Evolutionary conservation across 2,113 vertebrate species (phyloP), one percentile per base, ranked within the genome.

Genomic region (Pseudorhombus dupliciocellatus): DNA sequence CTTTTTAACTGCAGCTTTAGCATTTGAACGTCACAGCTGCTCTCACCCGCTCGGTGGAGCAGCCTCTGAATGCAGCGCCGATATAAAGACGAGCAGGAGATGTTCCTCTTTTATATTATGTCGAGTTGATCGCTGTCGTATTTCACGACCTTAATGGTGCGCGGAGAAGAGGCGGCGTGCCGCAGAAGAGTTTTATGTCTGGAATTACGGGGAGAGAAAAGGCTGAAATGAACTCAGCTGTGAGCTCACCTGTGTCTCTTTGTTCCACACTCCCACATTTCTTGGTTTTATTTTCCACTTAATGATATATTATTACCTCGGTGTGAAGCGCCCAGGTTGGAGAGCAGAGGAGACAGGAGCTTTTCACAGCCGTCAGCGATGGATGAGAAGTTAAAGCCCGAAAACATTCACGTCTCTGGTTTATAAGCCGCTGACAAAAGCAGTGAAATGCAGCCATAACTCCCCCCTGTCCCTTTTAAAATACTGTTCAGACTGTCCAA

Each of bases 21-120:
- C 70, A 62, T 81, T 26, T 74, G 61, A 79, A 78, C 4, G 46
- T 22, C 21, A 25, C 62, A 77, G 80, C 80, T 63, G 73, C 61
- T 56, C 26, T 56, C 24, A 2, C 24, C 51, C 20, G 24, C 63
- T 24, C 20, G 44, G 46, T 16, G 15, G 22, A 14, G 48, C 14
- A 0, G 28, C 60, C 44, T 20, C 25, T 60, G 57, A 70, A 51
- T 57, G 0, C 52, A 5, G 24, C 56, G 34, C 51, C 2, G 28
- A 64, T 31, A 25, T 11, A 31, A 54, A 58, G 58, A 46, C 10
- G 0, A 37, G n/a, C 50, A 3, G 16, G 1, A 68, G 67, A 28
- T 24, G 25, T n/a, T 46, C 26, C 16, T 30, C 28, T 40, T 55
- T 31, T 22, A 28, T 54, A 15, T 30, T 5, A 11, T 9, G 66